phyloP scores from a whole-genome alignment of 2,113 vertebrate species.

The Daubentonia madagascariensis region DNA sequence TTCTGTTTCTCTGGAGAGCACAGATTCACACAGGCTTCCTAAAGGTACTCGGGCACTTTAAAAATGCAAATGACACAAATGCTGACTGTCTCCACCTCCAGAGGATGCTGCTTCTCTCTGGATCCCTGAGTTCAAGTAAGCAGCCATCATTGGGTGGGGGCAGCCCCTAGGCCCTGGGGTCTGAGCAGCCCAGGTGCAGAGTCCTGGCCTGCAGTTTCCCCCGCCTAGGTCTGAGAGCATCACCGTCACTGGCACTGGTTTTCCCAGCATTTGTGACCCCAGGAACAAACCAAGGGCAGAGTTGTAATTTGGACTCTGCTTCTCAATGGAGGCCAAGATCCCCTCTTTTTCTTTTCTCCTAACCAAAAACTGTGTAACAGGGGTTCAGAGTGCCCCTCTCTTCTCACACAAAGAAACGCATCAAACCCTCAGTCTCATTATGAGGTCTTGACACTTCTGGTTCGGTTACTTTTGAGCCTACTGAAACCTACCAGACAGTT shows the following conservation, averaged over 20 bases:
- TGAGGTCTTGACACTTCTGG: not conserved
- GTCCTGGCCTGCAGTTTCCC: not conserved
- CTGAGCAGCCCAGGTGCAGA: not conserved
- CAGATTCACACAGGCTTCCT: not conserved
- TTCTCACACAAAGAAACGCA: not conserved
- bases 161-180: not conserved
- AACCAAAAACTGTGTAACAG: not conserved
- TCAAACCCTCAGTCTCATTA: not conserved
- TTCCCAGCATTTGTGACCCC: not conserved
- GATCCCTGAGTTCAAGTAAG: not conserved
- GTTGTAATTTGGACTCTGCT: not conserved
- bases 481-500: conserved; percentile 27
- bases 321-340: not conserved
- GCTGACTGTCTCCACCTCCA: not conserved
- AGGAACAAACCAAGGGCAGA: not conserved
- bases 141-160: too few species aligned
- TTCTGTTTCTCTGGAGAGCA: not conserved
- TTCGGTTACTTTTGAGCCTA: conserved; percentile 53
- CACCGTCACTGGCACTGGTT: not conserved
- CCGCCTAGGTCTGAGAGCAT: not conserved
- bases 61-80: not conserved
- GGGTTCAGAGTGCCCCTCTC: not conserved
- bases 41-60: not conserved
- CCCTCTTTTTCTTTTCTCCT: not conserved
- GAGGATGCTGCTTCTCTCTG: not conserved